Percentiles rank a stretch among this genome's conserved stretches.
Evolutionary conservation across 1,140 invertebrate species (phyloP).

Genomic region (Orius laevigatus): DNA sequence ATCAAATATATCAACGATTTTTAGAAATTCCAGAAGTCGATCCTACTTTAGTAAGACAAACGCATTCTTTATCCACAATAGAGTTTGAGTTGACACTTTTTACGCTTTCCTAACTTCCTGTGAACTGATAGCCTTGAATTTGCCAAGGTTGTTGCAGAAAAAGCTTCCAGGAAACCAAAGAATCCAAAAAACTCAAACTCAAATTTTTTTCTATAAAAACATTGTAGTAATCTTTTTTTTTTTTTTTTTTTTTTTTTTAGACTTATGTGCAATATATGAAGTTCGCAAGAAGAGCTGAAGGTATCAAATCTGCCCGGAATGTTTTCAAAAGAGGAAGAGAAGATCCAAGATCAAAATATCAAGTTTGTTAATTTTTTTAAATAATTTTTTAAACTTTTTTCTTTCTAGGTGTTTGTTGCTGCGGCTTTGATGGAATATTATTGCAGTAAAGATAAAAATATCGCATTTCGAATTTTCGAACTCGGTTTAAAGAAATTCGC

Average conservation of each 20-base stretch:
- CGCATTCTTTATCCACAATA: not conserved
- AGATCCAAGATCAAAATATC: conserved; percentile 42
- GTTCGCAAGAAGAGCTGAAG: conserved; percentile 90
- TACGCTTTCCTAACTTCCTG: not conserved
- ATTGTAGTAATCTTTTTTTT: conserved; percentile 10
- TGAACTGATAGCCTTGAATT: too few species aligned
- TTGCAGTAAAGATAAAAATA: conserved; percentile 97
- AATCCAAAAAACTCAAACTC: too few species aligned
- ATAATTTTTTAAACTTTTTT: conserved; percentile 1
- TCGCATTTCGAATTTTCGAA: conserved; percentile 96
- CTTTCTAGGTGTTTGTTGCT: conserved; percentile 76
- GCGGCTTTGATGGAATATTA: conserved; percentile 99
- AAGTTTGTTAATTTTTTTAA: conserved; percentile 16
- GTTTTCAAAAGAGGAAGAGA: conserved; percentile 93
- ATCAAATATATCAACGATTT: conserved; percentile 88
- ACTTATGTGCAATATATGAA: conserved; percentile 99
- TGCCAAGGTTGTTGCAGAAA: too few species aligned
- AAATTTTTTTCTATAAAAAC: not conserved
- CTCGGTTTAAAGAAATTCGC: conserved; percentile 93
- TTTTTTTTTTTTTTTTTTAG: conserved; percentile 30
- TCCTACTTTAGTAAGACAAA: conserved; percentile 66
- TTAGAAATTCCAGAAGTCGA: conserved; percentile 79
- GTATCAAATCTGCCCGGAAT: conserved; percentile 85
- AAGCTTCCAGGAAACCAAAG: too few species aligned
- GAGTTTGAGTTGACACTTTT: not conserved